Evolutionary conservation across 2,113 vertebrate species (phyloP).

Genomic region (Zapornia atra): DNA sequence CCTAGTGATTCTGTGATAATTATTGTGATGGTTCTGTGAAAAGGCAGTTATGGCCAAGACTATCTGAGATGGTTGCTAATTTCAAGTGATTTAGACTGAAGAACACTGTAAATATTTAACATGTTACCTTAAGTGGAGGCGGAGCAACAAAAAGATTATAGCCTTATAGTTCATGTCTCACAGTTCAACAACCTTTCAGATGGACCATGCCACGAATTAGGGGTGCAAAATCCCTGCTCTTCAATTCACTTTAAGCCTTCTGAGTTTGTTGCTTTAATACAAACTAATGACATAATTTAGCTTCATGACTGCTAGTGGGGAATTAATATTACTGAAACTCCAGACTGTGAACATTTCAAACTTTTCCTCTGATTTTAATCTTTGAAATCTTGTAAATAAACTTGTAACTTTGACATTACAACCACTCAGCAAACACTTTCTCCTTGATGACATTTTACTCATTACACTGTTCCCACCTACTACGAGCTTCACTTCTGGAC

Average conservation of each 20-base stretch:
- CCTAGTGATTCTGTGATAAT: background rate
- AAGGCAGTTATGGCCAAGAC: background rate
- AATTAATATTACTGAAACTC: background rate
- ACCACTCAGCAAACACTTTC: background rate
- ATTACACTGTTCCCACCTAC: background rate
- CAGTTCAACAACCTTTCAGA: background rate
- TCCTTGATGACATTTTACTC: background rate
- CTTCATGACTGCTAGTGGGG: background rate
- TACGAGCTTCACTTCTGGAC: conserved; percentile 4
- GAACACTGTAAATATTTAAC: background rate
- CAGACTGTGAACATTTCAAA: background rate
- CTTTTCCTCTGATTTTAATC: background rate
- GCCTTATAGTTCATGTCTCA: background rate
- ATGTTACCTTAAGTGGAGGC: background rate
- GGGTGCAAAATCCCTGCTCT: background rate
- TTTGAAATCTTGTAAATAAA: background rate
- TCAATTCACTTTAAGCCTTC: background rate
- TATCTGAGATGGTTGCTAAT: background rate
- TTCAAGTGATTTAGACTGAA: background rate
- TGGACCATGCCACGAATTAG: background rate
- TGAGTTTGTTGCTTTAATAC: background rate
- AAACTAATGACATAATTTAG: background rate
- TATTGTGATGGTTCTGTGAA: background rate
- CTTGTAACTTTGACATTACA: background rate
- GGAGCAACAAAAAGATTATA: background rate